A percentile compares a stretch with the other conserved stretches of the same genome.
Conservation (phyloP, 2,113 vertebrate genomes). For the Mesoclemmys tuberculata region DNA sequence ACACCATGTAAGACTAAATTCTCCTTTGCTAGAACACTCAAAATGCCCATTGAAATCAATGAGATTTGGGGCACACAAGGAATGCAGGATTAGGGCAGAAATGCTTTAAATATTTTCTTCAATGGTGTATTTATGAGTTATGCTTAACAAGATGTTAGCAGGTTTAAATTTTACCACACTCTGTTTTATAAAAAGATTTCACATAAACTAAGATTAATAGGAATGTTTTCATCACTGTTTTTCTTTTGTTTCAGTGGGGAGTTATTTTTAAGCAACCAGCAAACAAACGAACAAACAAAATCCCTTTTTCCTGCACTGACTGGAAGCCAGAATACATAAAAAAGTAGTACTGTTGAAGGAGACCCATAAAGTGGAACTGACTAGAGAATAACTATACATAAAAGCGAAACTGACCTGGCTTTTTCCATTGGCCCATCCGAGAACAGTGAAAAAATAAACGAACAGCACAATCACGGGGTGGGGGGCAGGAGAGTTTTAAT, state of each 20-base stretch:
- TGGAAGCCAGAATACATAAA: background rate
- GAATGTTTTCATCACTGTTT: background rate
- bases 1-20: constrained; percentile 23
- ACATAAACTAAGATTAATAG: background rate
- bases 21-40: constrained; percentile 1
- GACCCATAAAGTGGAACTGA: background rate
- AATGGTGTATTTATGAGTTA: background rate
- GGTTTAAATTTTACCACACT: background rate
- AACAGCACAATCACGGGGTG: background rate
- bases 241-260: background rate
- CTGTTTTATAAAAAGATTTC: background rate
- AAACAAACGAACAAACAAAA: background rate
- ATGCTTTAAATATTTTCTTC: background rate
- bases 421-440: background rate
- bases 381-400: background rate
- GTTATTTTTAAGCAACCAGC: background rate
- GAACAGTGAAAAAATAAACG: background rate
- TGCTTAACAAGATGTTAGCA: background rate
- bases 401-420: background rate
- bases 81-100: background rate
- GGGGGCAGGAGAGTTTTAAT: background rate
- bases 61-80: background rate
- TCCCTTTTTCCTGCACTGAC: background rate
- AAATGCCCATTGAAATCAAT: background rate
- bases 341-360: background rate